Base-by-base conservation (phyloP, 2,797 vertebrate genomes). In the Oryzias sinensis region DNA sequence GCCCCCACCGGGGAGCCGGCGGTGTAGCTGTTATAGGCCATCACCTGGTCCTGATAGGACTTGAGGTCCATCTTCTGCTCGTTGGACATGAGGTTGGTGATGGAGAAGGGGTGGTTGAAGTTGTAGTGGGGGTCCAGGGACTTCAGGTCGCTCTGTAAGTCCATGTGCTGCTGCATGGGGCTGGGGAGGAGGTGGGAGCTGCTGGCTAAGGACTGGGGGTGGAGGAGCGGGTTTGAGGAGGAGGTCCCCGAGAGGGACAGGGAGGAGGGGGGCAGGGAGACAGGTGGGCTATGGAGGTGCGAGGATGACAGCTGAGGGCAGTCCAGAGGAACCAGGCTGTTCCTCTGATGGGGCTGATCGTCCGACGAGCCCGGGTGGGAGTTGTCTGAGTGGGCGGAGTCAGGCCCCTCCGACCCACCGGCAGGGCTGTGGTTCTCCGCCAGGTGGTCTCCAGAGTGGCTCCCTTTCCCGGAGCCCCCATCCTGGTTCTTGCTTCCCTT, bases 81-180 rank as follows among this genome's bases (percentile, higher is more conserved):
- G 0, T 94, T 93, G 82, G 93, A 95, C 94, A 96, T 95, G 83
- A 96, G 88, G 77, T 95, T 96, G 84, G 93, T 95, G 84, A 96
- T 96, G 86, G 95, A 96, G 87, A 96, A 96, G 0, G 95, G 95
- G 62, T 96, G 95, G 83, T 94, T 95, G 88, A 96, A 96, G 88
- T 96, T 95, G 87, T 95, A 96, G 70, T 94, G 92, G 0, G 93
- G 92, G 56, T 95, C 94, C 82, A 95, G 85, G 55, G 92, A 91
- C 88, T 95, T 96, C 67, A 95, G 90, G 11, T 95, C 94, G 0
- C 87, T 91, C 0, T 94, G 94, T 58, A 95, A 89, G 74, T 96
- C 94, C 86, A 96, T 87, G 82, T 93, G 93, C 56, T 93, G 93
- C 59, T 91, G 91, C 88, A 94, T 92, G 68, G 89, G 6, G 47